A percentile compares a stretch with the other conserved stretches of the same genome.
Evolutionary conservation across 2,888 invertebrate species (phyloP).

Genomic region (Patella depressa): DNA sequence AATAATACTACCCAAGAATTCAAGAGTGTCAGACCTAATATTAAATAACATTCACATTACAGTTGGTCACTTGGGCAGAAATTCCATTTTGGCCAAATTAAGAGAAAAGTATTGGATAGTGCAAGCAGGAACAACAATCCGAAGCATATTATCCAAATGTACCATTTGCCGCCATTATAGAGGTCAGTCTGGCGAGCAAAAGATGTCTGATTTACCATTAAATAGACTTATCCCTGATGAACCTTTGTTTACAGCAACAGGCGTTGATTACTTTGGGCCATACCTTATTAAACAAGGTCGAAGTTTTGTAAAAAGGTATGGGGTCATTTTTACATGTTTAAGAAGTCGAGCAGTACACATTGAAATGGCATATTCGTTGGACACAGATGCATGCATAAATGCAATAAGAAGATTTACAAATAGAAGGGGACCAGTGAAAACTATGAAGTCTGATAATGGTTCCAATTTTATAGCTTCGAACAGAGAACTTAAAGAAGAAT

Average conservation of each 20-base stretch:
- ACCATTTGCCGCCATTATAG: slow-evolving; percentile 5
- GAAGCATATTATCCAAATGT: slow-evolving; percentile 14
- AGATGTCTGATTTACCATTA: background rate
- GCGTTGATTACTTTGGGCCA: slow-evolving; percentile 33
- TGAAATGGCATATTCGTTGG: slow-evolving; percentile 29
- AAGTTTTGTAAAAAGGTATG: slow-evolving; percentile 29
- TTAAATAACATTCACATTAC: slow-evolving; percentile 16
- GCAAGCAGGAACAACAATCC: background rate
- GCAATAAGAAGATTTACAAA: slow-evolving; percentile 30
- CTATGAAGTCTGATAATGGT: slow-evolving; percentile 31
- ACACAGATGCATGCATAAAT: slow-evolving; percentile 27
- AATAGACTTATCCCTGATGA: slow-evolving; percentile 12
- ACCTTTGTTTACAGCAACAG: slow-evolving; percentile 24
- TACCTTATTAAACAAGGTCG: slow-evolving; percentile 29
- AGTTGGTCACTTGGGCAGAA: slow-evolving; percentile 15
- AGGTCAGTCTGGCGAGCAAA: slow-evolving; percentile 4
- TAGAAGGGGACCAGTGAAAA: slow-evolving; percentile 22
- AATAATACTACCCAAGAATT: slow-evolving; percentile 18
- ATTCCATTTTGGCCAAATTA: background rate
- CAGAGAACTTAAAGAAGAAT: too few relatives aligned
- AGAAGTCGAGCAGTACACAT: slow-evolving; percentile 30
- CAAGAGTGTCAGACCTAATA: slow-evolving; percentile 17
- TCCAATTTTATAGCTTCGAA: slow-evolving; percentile 37
- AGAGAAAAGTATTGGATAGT: slow-evolving; percentile 25
- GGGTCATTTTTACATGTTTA: slow-evolving; percentile 36